Conservation (phyloP, 2,113 vertebrate genomes). For the Bungarus multicinctus region DNA sequence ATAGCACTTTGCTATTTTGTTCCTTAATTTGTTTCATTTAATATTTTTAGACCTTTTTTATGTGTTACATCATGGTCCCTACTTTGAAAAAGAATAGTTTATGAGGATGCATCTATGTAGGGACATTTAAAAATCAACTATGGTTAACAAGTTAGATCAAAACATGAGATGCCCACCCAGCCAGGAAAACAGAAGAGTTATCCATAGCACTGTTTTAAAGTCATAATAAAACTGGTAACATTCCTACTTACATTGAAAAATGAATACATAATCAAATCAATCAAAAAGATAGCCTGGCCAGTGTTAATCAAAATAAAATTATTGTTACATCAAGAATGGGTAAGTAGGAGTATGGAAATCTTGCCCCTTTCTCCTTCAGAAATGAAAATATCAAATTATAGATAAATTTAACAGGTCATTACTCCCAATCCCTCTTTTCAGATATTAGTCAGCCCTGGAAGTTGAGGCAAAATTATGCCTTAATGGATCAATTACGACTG, state of each 20-base stretch:
- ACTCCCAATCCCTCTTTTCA: background rate
- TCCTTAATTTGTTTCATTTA: background rate
- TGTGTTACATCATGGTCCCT: background rate
- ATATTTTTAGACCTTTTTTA: background rate
- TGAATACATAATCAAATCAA: background rate
- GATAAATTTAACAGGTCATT: background rate
- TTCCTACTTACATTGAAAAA: background rate
- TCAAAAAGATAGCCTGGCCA: background rate
- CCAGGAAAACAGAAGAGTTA: background rate
- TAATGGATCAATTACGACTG: background rate
- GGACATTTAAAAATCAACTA: background rate
- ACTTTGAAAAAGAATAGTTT: background rate
- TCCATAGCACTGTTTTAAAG: background rate
- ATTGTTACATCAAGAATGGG: background rate
- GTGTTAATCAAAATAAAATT: background rate
- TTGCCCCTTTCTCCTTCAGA: background rate
- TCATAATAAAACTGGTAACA: background rate
- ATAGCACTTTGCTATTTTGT: background rate
- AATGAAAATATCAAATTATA: background rate
- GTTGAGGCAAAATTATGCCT: background rate
- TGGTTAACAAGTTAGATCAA: background rate
- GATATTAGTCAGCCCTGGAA: background rate
- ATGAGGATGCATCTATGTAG: background rate
- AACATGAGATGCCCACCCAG: background rate
- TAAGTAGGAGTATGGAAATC: background rate